phyloP scores from a whole-genome alignment of 1,140 invertebrate species.

The Leptopilina clavipes region DNA sequence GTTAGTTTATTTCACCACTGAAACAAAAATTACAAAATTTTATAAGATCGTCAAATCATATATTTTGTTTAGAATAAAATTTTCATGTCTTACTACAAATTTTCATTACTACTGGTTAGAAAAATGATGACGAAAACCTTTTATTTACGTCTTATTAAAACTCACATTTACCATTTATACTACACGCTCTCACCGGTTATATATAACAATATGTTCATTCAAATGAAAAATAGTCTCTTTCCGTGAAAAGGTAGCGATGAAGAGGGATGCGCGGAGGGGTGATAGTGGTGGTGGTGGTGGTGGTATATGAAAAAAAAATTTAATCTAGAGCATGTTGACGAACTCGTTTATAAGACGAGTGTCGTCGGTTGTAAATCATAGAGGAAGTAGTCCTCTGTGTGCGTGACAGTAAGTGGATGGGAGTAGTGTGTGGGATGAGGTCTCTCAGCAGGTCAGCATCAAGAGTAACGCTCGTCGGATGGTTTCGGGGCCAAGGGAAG shows the following conservation, averaged over 20 bases:
- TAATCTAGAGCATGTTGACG: conserved; percentile 38
- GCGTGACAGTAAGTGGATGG: conserved; percentile 50
- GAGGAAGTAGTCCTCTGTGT: conserved; percentile 48
- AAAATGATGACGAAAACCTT: too few relatives aligned
- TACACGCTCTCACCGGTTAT: too few relatives aligned
- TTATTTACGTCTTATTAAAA: too few relatives aligned
- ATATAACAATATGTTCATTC: background rate
- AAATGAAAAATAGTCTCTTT: conserved; percentile 5
- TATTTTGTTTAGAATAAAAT: too few relatives aligned
- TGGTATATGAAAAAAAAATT: background rate
- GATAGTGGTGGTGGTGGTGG: too few relatives aligned
- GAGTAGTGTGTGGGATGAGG: conserved; percentile 10
- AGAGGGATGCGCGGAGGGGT: too few relatives aligned
- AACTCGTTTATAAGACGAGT: conserved; percentile 69
- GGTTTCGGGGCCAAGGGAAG: conserved; percentile 45
- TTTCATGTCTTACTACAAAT: too few relatives aligned
- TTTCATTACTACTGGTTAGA: too few relatives aligned
- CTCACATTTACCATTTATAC: too few relatives aligned
- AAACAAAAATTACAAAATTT: too few relatives aligned
- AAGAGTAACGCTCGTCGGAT: conserved; percentile 60
- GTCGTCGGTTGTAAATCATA: conserved; percentile 71
- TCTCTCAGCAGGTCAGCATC: conserved; percentile 43
- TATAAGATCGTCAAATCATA: too few relatives aligned
- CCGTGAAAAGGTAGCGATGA: background rate
- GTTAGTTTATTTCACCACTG: too few relatives aligned